These are phyloP conservation scores for Brachionus angularis DNA, from an alignment of 1,140 invertebrate species.

Conservation along the genomic window DNA sequence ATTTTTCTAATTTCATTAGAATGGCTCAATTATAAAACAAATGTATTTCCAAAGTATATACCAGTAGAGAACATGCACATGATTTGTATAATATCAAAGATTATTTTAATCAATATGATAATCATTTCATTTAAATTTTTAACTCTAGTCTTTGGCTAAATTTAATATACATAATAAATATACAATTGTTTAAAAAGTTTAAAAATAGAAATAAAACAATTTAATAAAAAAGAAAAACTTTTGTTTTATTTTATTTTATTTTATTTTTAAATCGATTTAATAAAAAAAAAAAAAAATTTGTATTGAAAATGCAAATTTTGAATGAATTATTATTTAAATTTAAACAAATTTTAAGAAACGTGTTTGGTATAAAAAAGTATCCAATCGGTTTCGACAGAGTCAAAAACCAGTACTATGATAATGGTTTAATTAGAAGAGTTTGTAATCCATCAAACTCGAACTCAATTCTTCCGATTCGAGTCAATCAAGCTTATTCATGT, in stretches of 20 bases:
- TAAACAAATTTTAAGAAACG: conserved; percentile 8
- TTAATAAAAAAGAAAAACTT: too few relatives aligned
- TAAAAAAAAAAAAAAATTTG: too few relatives aligned
- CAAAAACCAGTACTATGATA: background rate
- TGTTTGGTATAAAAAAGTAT: background rate
- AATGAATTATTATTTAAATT: background rate
- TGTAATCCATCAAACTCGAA: background rate
- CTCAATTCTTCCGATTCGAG: background rate
- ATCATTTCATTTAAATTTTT: conserved; percentile 8
- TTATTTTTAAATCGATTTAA: too few relatives aligned
- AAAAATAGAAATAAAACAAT: too few relatives aligned
- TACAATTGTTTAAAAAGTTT: too few relatives aligned
- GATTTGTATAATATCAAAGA: conserved; percentile 28
- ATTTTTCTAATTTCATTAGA: background rate
- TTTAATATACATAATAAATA: too few relatives aligned
- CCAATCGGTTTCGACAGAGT: background rate
- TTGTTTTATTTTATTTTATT: too few relatives aligned
- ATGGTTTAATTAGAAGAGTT: conserved; percentile 20
- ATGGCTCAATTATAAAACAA: conserved; percentile 29
- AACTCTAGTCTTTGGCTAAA: conserved; percentile 10
- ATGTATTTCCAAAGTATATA: conserved; percentile 8
- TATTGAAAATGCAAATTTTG: conserved; percentile 25
- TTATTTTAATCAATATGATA: background rate
- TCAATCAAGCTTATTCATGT: conserved; percentile 14
- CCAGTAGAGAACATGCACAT: background rate